Evolutionary conservation across 2,113 vertebrate genomes (phyloP).

Genomic region (Ammodytes marinus): DNA sequence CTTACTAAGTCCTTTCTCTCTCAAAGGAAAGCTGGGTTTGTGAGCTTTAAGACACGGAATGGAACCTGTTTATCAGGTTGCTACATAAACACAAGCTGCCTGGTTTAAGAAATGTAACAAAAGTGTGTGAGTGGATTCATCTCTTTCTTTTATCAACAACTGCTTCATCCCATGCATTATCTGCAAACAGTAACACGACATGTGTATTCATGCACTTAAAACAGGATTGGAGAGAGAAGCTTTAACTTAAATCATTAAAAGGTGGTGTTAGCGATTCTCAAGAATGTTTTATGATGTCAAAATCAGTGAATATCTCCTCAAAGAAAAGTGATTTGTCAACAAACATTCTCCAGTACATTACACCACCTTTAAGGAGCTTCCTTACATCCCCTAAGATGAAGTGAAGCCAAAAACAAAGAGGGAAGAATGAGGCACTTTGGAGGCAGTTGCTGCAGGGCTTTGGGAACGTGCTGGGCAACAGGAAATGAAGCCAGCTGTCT

Average conservation of each 20-base stretch:
- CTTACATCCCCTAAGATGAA: conserved; percentile 5
- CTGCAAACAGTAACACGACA: not conserved
- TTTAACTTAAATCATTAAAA: not conserved
- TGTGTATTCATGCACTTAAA: not conserved
- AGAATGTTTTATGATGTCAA: too few species aligned
- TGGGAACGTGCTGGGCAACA: conserved; percentile 20
- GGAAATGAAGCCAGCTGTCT: conserved; percentile 56
- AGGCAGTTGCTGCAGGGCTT: conserved; percentile 3
- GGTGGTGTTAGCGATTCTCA: too few species aligned
- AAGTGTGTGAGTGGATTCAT: not conserved
- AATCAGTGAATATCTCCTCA: too few species aligned
- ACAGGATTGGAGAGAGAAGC: not conserved
- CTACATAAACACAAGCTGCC: not conserved
- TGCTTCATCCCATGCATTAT: not conserved
- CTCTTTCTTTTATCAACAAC: not conserved
- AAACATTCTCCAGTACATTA: too few species aligned
- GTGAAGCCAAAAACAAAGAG: not conserved
- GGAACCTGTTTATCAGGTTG: conserved; percentile 3
- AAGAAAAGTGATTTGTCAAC: too few species aligned
- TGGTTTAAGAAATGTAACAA: not conserved
- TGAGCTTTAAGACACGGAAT: not conserved
- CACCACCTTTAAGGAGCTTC: not conserved
- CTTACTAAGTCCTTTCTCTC: not conserved
- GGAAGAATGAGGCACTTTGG: not conserved
- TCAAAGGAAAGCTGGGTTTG: not conserved